Evolutionary conservation across 2,113 vertebrate species (phyloP), one percentile per base, ranked within the genome.

Genomic region (Hiodon tergisus): DNA sequence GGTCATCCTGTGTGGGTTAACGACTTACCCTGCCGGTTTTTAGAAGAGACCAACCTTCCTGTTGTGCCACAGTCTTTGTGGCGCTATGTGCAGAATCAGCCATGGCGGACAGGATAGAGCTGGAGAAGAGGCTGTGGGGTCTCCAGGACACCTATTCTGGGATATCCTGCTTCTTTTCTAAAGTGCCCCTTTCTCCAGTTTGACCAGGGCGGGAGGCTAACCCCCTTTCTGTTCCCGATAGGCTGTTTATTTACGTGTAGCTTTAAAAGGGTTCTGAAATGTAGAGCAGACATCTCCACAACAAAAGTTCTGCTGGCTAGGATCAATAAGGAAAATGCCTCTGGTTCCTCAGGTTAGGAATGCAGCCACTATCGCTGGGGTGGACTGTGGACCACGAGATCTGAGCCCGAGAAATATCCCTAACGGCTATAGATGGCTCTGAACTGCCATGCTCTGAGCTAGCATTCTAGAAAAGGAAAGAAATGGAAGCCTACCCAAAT

Each of bases 401-500:
- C 63, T 66, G 63, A 46, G 48, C 11, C 16, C 46, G 31, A 47
- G 31, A 48, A 9, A 47, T 66, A 31, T 31, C 31, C 31, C 31
- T 31, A 31, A 31, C 31, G 31, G 31, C 31, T 31, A 31, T 31
- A 31, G 31, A 31, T 31, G 31, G 31, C 31, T 31, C 2, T 31
- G 31, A 31, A 31, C 31, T 31, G 31, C 31, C 31, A 31, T 31
- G 31, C 31, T 16, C 16, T 66, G 10, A 4, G 31, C 63, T 11
- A 46, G 46, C 63, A 66, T 70, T 66, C 58, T 51, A 72, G 55
- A 68, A 69, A 62, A 58, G 65, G 72, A 48, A 68, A 50, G 51
- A 14, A 9, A 59, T 14, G 14, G 14, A 75, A 75, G n/a, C 46
- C 17, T 48, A 17, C 17, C 67, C 75, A 81, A 84, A 70, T 50